A percentile compares a stretch with the other conserved stretches of the same genome.
These are phyloP conservation scores for Elegia similella DNA, from an alignment of 2,888 invertebrate species.

Conservation along the genomic window DNA sequence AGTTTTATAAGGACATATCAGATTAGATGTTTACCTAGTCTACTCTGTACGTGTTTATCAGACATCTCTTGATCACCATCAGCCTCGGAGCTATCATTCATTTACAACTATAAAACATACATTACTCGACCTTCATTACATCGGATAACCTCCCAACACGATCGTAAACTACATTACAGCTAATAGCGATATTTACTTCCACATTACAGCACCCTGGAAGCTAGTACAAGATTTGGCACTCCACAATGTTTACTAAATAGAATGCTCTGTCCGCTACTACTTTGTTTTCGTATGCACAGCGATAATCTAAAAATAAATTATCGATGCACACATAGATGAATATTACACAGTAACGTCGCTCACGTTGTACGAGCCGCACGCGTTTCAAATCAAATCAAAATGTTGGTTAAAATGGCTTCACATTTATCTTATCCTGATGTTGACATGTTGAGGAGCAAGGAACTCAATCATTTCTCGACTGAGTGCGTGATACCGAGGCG, in stretches of 20 bases:
- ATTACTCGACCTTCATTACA: neutral
- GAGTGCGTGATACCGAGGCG: conserved; percentile 65
- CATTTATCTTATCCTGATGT: conserved; percentile 58
- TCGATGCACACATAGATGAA: too few relatives aligned
- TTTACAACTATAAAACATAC: neutral
- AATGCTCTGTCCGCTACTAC: conserved; percentile 11
- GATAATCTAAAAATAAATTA: conserved; percentile 49
- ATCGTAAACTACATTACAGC: conserved; percentile 1
- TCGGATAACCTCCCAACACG: neutral
- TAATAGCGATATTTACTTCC: conserved; percentile 4
- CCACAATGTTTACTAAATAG: conserved; percentile 35
- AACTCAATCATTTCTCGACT: conserved; percentile 56
- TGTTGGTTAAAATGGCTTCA: conserved; percentile 64
- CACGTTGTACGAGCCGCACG: conserved; percentile 44
- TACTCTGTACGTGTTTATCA: neutral
- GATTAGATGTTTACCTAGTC: neutral
- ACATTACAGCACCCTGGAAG: conserved; percentile 9
- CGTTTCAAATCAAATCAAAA: conserved; percentile 42
- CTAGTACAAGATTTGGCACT: conserved; percentile 36
- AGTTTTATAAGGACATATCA: neutral
- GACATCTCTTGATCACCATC: neutral
- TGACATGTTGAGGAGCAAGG: conserved; percentile 64
- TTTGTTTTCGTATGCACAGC: conserved; percentile 33
- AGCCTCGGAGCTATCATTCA: neutral
- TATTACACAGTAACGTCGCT: conserved; percentile 41